These are phyloP conservation scores for Drosophila mettleri DNA, from an alignment of 2,888 invertebrate species.

Conservation along the genomic window DNA sequence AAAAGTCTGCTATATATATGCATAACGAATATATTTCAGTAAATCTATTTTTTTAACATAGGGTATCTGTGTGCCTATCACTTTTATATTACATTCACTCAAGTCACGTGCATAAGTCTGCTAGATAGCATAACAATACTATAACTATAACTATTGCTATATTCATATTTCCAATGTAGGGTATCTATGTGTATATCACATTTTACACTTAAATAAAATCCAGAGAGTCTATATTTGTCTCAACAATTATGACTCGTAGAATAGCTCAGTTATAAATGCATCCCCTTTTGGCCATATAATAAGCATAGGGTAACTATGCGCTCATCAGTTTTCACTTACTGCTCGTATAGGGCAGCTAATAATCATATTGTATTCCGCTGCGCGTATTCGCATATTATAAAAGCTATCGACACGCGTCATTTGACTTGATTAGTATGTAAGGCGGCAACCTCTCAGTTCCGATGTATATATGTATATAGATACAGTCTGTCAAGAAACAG, in stretches of 20 bases:
- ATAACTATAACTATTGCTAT: not conserved
- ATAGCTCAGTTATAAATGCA: not conserved
- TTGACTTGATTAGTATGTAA: slow-evolving; percentile 66
- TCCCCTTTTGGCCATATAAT: not conserved
- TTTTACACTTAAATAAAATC: too few relatives aligned
- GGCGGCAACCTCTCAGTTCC: slow-evolving; percentile 19
- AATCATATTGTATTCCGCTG: slow-evolving; percentile 30
- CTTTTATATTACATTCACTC: not conserved
- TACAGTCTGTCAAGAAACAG: too few relatives aligned
- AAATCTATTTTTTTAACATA: not conserved
- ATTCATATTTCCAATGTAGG: not conserved
- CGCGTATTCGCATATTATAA: slow-evolving; percentile 23
- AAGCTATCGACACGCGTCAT: slow-evolving; percentile 68
- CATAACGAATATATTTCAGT: too few relatives aligned
- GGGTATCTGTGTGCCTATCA: not conserved
- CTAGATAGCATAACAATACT: not conserved
- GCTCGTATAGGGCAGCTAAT: slow-evolving; percentile 28
- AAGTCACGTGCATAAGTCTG: not conserved
- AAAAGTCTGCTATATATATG: too few relatives aligned
- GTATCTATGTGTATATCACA: not conserved
- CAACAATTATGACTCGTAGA: fast-evolving
- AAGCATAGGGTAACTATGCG: not conserved
- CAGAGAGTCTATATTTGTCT: not conserved
- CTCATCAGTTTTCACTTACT: not conserved
- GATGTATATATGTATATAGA: slow-evolving; percentile 3